Evolutionary conservation across 2,113 vertebrate genomes (phyloP).

Genomic region (Malurus cyaneus): DNA sequence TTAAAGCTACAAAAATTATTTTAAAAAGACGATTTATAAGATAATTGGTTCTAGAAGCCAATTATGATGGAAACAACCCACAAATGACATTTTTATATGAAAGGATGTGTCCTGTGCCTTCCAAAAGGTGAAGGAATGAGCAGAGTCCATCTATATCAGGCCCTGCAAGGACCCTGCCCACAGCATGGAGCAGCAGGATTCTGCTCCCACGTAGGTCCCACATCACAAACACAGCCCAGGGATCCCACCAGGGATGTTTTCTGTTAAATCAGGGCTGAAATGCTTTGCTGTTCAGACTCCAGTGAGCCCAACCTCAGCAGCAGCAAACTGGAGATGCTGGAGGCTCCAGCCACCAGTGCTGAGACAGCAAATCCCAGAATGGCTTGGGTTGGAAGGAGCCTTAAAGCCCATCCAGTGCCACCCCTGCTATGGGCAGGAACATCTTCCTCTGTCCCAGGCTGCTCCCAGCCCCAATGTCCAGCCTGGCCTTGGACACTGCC

Average conservation of each 20-base stretch:
- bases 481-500: background rate
- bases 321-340: background rate
- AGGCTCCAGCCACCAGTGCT: background rate
- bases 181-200: background rate
- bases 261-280: background rate
- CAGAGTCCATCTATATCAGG: background rate
- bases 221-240: background rate
- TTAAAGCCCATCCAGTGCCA: fast-evolving
- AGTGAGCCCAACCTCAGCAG: fast-evolving
- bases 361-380: background rate
- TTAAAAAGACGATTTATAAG: background rate
- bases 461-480: background rate
- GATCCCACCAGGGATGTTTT: background rate
- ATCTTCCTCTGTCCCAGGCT: background rate
- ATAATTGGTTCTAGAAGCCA: background rate
- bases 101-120: background rate
- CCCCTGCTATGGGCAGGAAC: background rate
- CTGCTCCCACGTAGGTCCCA: background rate
- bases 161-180: background rate
- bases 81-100: background rate
- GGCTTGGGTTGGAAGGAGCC: background rate
- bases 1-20: slow-evolving; percentile 5
- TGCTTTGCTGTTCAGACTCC: background rate
- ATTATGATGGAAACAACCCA: background rate
- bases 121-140: background rate